Conservation (phyloP, 2,888 invertebrate species). For the Acleris literana region DNA sequence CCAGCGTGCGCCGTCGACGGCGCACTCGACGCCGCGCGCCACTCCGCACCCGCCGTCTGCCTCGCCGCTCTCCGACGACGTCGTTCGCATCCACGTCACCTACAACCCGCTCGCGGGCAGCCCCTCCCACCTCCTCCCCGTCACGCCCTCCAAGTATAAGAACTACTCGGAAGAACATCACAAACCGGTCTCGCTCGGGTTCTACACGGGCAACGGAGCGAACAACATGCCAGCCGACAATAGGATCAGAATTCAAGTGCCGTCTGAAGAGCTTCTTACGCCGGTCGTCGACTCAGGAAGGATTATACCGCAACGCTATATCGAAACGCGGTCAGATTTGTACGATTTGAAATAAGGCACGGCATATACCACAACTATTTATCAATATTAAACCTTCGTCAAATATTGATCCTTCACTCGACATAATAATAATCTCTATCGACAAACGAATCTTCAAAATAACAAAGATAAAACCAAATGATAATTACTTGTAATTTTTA, state of each 20-base stretch:
- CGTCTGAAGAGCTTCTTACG: slow-evolving; percentile 86
- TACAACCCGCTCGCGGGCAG: slow-evolving; percentile 84
- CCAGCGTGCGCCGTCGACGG: slow-evolving; percentile 79
- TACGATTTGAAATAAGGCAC: slow-evolving; percentile 68
- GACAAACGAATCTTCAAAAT: slow-evolving; percentile 6
- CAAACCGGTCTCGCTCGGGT: slow-evolving; percentile 70
- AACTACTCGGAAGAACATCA: slow-evolving; percentile 66
- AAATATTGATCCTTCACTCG: not conserved
- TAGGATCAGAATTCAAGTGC: slow-evolving; percentile 89
- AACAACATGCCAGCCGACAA: slow-evolving; percentile 84
- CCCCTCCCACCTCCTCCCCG: slow-evolving; percentile 79
- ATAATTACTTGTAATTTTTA: slow-evolving; percentile 2
- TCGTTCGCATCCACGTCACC: slow-evolving; percentile 91
- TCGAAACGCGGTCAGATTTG: slow-evolving; percentile 70
- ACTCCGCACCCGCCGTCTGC: slow-evolving; percentile 86
- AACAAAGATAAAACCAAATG: slow-evolving; percentile 18
- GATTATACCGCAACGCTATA: slow-evolving; percentile 68
- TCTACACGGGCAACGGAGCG: slow-evolving; percentile 83
- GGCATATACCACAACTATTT: slow-evolving; percentile 28
- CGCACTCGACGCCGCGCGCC: slow-evolving; percentile 86
- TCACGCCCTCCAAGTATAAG: slow-evolving; percentile 71
- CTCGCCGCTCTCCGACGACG: slow-evolving; percentile 85
- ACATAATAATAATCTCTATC: slow-evolving; percentile 15
- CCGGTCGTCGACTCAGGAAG: slow-evolving; percentile 85
- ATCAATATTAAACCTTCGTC: not conserved